A percentile compares a stretch with the other conserved stretches of the same genome.
Evolutionary conservation across 2,113 vertebrate genomes (phyloP).

Genomic region (Megalops atlanticus): DNA sequence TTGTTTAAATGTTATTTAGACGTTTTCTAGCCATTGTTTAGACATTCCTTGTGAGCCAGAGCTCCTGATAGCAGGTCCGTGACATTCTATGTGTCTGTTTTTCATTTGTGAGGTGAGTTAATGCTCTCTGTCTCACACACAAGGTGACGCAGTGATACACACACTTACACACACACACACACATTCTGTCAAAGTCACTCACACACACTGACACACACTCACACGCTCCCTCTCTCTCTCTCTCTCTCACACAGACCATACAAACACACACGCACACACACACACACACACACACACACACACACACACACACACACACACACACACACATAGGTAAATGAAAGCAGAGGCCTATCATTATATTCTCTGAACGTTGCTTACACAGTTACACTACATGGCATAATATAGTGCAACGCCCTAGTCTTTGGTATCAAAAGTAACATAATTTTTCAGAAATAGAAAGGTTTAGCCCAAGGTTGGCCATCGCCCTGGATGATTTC

Average conservation of each 20-base stretch:
- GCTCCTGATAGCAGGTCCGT: no score
- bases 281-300: background rate
- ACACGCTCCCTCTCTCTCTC: no score
- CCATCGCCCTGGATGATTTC: background rate
- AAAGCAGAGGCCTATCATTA: no score
- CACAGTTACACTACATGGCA: no score
- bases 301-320: conserved; percentile 11
- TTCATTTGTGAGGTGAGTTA: no score
- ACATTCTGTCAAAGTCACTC: background rate
- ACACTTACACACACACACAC: background rate
- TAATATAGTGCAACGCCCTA: background rate
- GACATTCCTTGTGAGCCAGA: no score
- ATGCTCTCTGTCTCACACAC: no score
- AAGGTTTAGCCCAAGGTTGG: background rate
- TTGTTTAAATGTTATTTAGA: no score
- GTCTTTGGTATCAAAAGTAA: background rate
- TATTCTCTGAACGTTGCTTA: no score
- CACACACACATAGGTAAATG: conserved; percentile 11
- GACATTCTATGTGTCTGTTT: no score
- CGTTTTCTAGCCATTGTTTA: no score
- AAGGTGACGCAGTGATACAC: background rate
- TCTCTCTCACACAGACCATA: background rate
- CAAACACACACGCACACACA: conserved; percentile 9
- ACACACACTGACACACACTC: background rate
- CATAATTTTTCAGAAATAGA: background rate